Evolutionary conservation across 2,888 invertebrate species (phyloP), one percentile per base, ranked within the genome.

Genomic region (Crossocerus cetratus): DNA sequence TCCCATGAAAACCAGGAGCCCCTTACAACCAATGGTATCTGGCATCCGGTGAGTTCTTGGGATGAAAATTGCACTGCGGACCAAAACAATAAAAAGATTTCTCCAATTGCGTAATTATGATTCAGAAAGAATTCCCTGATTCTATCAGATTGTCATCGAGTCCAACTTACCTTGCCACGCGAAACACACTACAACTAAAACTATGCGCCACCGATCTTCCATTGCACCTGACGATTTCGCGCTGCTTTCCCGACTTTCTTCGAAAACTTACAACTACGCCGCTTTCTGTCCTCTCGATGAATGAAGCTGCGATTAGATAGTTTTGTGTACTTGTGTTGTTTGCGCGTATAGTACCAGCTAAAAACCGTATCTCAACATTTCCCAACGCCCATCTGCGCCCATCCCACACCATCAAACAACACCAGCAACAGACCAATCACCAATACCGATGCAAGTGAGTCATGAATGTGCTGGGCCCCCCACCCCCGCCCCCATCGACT

Each of bases 1-100:
- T 98, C 97, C 93, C 96, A 95, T 2, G 97, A 97, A 91, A 97
- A 98, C 98, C 98, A 98, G 43, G 96, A 93, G 72, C 97, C 97
- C 84, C 96, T 93, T 60, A 98, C 90, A 57, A 96, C 94, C 76
- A 93, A 87, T 32, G 97, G 97, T 86, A 97, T 96, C 23, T 93
- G 92, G 88, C 97, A 97, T 2, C 18, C 1, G 4, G 3, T 49
- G 5, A 54, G n/a, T 21, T 77, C 69, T 58, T 80, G 75, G 22
- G 43, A 5, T 5, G 64, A 73, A 43, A 59, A 22, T 42, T 44
- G 18, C 20, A 63, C 82, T 69, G 22, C 23, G 54, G 11, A 32
- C 8, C 1, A 1, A 32, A 32, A 32, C 11, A 32, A 11, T 32
- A 32, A 11, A 32, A 32, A 32, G n/a, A n/a, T n/a, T n/a, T n/a